Percentiles rank a stretch among this genome's conserved stretches.
These are phyloP conservation scores for Catharus bicknelli DNA, from an alignment of 2,113 vertebrate species.

Conservation along the genomic window DNA sequence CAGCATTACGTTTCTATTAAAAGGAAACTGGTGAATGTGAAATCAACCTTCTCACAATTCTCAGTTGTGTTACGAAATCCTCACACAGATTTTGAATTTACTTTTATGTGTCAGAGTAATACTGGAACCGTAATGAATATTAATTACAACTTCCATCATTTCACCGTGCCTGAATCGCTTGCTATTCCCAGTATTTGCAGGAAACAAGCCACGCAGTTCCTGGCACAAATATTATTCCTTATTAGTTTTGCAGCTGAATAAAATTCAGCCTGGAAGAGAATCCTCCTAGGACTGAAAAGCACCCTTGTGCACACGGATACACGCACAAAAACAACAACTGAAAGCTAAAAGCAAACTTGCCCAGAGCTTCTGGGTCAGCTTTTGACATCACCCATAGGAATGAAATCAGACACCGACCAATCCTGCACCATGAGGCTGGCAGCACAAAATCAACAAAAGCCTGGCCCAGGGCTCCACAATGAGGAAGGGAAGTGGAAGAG, in stretches of 20 bases:
- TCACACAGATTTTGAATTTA: neutral
- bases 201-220: slow-evolving; percentile 26
- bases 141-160: slow-evolving; percentile 21
- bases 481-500: slow-evolving; percentile 64
- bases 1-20: neutral
- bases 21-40: neutral
- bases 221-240: slow-evolving; percentile 32
- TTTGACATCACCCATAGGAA: slow-evolving; percentile 66
- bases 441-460: slow-evolving; percentile 66
- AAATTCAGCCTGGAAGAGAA: slow-evolving; percentile 57
- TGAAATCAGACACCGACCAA: slow-evolving; percentile 68
- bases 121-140: neutral
- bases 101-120: neutral
- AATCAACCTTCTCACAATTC: neutral
- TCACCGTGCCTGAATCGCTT: neutral
- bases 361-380: slow-evolving; percentile 68
- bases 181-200: neutral
- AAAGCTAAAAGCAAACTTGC: slow-evolving; percentile 66
- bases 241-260: slow-evolving; percentile 51
- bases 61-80: neutral
- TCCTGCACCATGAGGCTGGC: slow-evolving; percentile 56
- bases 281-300: slow-evolving; percentile 42
- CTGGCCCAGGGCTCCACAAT: slow-evolving; percentile 51
- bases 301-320: slow-evolving; percentile 50
- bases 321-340: slow-evolving; percentile 59